phyloP scores from a whole-genome alignment of 2,797 vertebrate genomes.

The Hemibagrus guttatus region DNA sequence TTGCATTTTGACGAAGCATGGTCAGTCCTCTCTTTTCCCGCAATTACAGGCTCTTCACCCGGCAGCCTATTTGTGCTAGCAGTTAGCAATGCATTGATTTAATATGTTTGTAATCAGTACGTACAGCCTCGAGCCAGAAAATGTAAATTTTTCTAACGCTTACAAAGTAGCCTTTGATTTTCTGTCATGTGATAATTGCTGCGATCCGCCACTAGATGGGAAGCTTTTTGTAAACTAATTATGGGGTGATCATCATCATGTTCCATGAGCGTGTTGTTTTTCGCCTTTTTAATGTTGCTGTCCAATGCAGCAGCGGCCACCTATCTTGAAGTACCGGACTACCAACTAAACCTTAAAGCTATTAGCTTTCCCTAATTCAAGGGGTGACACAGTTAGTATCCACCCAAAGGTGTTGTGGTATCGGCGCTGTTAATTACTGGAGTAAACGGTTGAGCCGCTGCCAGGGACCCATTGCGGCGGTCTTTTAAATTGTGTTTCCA shows the following conservation, averaged over 20 bases:
- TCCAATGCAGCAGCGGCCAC: slow-evolving; percentile 50
- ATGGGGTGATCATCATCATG: slow-evolving; percentile 98
- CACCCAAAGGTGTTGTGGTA: slow-evolving; percentile 94
- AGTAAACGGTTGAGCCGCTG: slow-evolving; percentile 97
- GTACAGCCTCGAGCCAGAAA: slow-evolving; percentile 92
- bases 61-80: slow-evolving; percentile 75
- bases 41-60: slow-evolving; percentile 77
- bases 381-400: slow-evolving; percentile 86
- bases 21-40: slow-evolving; percentile 56
- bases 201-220: slow-evolving; percentile 97
- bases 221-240: slow-evolving; percentile 99
- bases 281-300: slow-evolving; percentile 78
- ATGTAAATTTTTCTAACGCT: slow-evolving; percentile 99
- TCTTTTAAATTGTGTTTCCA: slow-evolving; percentile 92
- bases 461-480: slow-evolving; percentile 95
- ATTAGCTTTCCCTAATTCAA: slow-evolving; percentile 89
- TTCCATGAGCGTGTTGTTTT: slow-evolving; percentile 78
- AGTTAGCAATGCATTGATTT: slow-evolving; percentile 98
- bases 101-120: slow-evolving; percentile 99
- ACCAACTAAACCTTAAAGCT: slow-evolving; percentile 81
- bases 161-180: slow-evolving; percentile 96
- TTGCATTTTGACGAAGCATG: slow-evolving; percentile 44
- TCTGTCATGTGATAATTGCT: slow-evolving; percentile 98
- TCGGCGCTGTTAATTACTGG: slow-evolving; percentile 99
- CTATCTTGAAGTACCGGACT: slow-evolving; percentile 80